Conservation (phyloP, 1,140 invertebrate genomes). For the Drosophila arizonae region DNA sequence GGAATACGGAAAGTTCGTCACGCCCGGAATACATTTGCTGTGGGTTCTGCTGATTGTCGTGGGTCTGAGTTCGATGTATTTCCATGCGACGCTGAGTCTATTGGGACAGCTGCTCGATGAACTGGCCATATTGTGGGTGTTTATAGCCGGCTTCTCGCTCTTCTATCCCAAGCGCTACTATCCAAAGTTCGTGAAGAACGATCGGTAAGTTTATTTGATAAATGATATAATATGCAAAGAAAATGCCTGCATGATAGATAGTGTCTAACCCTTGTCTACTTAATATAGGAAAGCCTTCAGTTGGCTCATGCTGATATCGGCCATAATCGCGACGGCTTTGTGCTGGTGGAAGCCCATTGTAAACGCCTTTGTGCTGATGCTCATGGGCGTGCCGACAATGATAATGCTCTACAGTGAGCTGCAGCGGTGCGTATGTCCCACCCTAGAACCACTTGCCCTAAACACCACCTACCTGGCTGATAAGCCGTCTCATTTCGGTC, state of each 20-base stretch:
- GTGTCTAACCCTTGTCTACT: constrained; percentile 23
- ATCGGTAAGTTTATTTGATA: constrained; percentile 84
- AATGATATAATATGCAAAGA: not conserved
- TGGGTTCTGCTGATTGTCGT: constrained; percentile 91
- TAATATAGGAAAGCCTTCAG: constrained; percentile 84
- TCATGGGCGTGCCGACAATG: constrained; percentile 88
- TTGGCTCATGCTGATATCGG: constrained; percentile 84
- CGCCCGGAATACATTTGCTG: constrained; percentile 89
- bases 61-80: constrained; percentile 91
- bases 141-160: constrained; percentile 89
- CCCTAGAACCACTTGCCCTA: constrained; percentile 8
- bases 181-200: constrained; percentile 86
- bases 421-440: constrained; percentile 84
- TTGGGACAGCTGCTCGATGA: constrained; percentile 92
- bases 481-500: constrained; percentile 18
- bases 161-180: constrained; percentile 89
- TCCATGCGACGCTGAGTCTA: constrained; percentile 91
- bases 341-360: constrained; percentile 88
- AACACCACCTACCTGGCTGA: constrained; percentile 5
- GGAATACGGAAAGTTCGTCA: constrained; percentile 89
- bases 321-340: constrained; percentile 86
- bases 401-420: constrained; percentile 87
- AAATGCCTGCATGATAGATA: too few species aligned
- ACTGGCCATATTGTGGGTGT: constrained; percentile 91
- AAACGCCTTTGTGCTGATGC: constrained; percentile 91